phyloP scores from a whole-genome alignment of 2,797 vertebrate species.

The Pangasius krempfi region DNA sequence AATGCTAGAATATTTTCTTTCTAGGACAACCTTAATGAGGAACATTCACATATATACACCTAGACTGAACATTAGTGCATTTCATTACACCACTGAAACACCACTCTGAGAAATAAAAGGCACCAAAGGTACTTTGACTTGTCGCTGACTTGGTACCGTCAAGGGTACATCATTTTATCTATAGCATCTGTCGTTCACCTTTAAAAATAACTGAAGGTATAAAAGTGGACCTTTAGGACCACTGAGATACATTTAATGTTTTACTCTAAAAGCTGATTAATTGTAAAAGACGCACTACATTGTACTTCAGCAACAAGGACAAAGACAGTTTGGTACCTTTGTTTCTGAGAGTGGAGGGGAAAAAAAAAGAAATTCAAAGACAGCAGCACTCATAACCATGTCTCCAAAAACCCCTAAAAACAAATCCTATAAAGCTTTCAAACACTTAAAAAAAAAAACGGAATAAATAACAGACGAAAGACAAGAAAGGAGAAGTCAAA shows the following conservation, averaged over 20 bases:
- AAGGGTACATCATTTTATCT: not conserved
- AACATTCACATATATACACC: slow-evolving; percentile 36
- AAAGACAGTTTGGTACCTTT: not conserved
- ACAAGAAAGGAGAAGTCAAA: not conserved
- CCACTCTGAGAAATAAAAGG: slow-evolving; percentile 4
- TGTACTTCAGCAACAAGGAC: not conserved
- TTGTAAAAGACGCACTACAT: not conserved
- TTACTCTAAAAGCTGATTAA: not conserved
- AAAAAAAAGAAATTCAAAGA: not conserved
- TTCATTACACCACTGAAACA: not conserved
- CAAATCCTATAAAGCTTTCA: not conserved
- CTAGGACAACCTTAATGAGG: not conserved
- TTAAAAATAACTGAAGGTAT: not conserved
- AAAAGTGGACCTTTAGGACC: not conserved
- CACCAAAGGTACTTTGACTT: not conserved
- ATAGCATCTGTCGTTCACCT: not conserved
- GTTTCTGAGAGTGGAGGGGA: not conserved
- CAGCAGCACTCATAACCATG: not conserved
- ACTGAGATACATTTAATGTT: not conserved
- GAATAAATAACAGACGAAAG: not conserved
- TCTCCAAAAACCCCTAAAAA: not conserved
- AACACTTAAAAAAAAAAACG: no score
- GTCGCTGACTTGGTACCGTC: not conserved
- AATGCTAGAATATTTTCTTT: not conserved
- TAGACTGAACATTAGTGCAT: not conserved